Percentiles rank a stretch among this genome's conserved stretches.
These are phyloP conservation scores for Percopsis omiscomaycus DNA, from an alignment of 2,797 vertebrate genomes.

Conservation along the genomic window DNA sequence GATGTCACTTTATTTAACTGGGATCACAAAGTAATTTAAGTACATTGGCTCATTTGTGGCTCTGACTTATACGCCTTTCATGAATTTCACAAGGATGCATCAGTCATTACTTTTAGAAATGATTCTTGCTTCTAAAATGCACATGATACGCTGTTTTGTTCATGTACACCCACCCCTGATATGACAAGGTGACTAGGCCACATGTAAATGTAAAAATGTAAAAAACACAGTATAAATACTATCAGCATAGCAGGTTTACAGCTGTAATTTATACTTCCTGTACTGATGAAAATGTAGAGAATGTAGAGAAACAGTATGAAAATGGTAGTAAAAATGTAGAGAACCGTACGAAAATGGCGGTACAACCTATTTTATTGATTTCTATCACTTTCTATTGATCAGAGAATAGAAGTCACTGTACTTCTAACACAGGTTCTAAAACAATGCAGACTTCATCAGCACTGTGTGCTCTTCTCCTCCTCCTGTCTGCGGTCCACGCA, in stretches of 20 bases:
- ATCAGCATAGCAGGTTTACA: too few relatives aligned
- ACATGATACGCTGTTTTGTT: not conserved
- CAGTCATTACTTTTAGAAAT: not conserved
- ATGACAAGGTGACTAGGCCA: not conserved
- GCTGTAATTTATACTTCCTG: too few relatives aligned
- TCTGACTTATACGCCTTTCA: not conserved
- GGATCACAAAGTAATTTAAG: too few relatives aligned
- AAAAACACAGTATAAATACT: not conserved
- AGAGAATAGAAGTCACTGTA: not conserved
- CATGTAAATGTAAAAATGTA: conserved; percentile 3
- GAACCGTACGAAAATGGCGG: not conserved
- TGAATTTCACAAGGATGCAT: not conserved
- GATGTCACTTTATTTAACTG: too few relatives aligned
- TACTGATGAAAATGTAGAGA: too few relatives aligned
- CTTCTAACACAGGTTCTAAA: not conserved
- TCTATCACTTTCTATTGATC: not conserved
- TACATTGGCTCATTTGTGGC: not conserved
- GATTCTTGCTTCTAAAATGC: not conserved
- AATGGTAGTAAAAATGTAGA: too few relatives aligned
- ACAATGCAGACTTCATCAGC: conserved; percentile 40
- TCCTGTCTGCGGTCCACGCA: conserved; percentile 43
- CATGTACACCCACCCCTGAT: not conserved
- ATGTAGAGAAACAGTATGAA: too few relatives aligned
- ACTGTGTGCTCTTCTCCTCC: conserved; percentile 32
- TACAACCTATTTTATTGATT: not conserved